Conservation (phyloP, 2,113 vertebrate genomes). For the Ranitomeya variabilis region DNA sequence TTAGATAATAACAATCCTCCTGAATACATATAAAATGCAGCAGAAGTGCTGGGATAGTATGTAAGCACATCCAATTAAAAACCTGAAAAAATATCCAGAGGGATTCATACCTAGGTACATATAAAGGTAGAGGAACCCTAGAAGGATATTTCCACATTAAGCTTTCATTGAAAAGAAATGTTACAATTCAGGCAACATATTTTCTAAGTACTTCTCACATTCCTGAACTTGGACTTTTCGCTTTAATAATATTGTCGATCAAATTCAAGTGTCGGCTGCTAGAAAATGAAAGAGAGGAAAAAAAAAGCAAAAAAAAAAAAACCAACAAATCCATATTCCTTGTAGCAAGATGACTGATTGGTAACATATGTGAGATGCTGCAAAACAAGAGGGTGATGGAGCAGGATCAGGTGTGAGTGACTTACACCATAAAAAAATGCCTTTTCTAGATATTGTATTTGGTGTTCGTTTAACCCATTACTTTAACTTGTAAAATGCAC, state of each 20-base stretch:
- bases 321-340: conserved; percentile 11
- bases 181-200: neutral
- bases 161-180: neutral
- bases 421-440: neutral
- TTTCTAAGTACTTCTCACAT: neutral
- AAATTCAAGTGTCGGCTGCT: conserved; percentile 35
- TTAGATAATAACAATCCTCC: neutral
- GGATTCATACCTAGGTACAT: neutral
- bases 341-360: conserved; percentile 35
- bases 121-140: neutral
- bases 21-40: neutral
- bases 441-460: conserved; percentile 23
- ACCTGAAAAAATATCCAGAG: no score
- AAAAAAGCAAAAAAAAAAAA: neutral
- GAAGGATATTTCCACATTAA: neutral
- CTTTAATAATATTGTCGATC: conserved; percentile 32
- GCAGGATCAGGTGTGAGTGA: conserved; percentile 34
- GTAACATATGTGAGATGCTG: conserved; percentile 35
- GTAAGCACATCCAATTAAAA: no score
- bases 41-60: no score
- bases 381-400: conserved; percentile 25
- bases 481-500: neutral
- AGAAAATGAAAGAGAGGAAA: conserved; percentile 12
- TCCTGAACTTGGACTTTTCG: neutral
- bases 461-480: conserved; percentile 5